Base-by-base conservation (phyloP, 2,888 invertebrate genomes). In the Meliscaeva auricollis region DNA sequence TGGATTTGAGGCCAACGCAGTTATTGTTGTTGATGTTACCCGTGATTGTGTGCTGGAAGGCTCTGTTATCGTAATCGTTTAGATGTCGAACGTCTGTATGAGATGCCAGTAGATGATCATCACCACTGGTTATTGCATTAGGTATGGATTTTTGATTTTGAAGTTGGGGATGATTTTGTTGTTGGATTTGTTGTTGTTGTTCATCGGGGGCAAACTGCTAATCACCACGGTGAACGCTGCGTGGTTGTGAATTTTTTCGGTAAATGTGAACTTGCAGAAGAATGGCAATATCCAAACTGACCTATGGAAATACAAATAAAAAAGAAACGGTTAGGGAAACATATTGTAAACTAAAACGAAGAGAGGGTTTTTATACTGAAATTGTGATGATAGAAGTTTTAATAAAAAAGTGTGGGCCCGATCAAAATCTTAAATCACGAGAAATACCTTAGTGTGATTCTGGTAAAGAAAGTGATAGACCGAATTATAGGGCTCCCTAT, bases 241-340 rank as follows among this genome's bases (percentile, higher is more conserved):
- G 91, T 78, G 92, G 92, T 88, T 93, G 93, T 52, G 93, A 91
- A 89, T 93, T 94, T 85, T 93, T 93, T 87, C 93, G 93, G 90
- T 95, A 95, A 87, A 94, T 92, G 89, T 96, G 96, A 66, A 95
- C 94, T 92, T 95, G 95, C 62, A 95, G 93, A 89, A 95, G 91
- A 88, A 95, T 95, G 56, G 94, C 93, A 68, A 94, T 89, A 88
- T 95, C 95, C 79, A 95, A 93, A 75, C 94, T 93, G 82, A 96
- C 95, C 93, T 97, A 96, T 52, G 96, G 92, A 87, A 20, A 35
- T 17, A 17, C 20, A n/a, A 13, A 7, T 62, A 13, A 38, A 15
- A 41, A 4, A 94, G 96, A 96, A 91, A 8, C 9, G 38, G 13
- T 70, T 38, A 68, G 9, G 9, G 35, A 8, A 13, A 38, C 11